Evolutionary conservation across 2,113 vertebrate genomes (phyloP).

Genomic region (Megaleporinus macrocephalus): DNA sequence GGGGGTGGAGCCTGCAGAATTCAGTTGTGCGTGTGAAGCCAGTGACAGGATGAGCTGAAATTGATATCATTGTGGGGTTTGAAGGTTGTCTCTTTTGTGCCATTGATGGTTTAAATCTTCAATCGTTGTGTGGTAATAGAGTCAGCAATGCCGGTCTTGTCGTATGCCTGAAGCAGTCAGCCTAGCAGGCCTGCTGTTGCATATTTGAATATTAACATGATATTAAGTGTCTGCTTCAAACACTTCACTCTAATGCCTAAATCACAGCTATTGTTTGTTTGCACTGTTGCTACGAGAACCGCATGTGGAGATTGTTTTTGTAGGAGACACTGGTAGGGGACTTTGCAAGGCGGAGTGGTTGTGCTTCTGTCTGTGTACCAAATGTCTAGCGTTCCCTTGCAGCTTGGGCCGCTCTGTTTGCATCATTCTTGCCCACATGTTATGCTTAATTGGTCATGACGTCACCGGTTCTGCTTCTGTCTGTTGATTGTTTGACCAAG

Average conservation of each 20-base stretch:
- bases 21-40: no score
- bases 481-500: conserved; percentile 1
- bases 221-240: conserved; percentile 73
- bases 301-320: conserved; percentile 64
- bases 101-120: conserved; percentile 69
- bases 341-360: neutral
- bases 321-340: conserved; percentile 48
- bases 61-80: conserved; percentile 23
- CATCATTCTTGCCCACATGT: no score
- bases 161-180: conserved; percentile 71
- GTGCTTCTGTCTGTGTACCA: conserved; percentile 8
- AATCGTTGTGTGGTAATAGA: conserved; percentile 70
- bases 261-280: conserved; percentile 78
- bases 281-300: conserved; percentile 71
- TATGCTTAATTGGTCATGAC: conserved; percentile 37
- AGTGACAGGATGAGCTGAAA: conserved; percentile 7
- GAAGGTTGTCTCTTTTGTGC: conserved; percentile 22
- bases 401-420: no score
- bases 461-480: neutral
- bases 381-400: conserved; percentile 14
- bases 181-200: conserved; percentile 64
- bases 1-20: neutral
- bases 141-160: conserved; percentile 62
- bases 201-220: conserved; percentile 79
- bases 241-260: conserved; percentile 64